Percentiles rank a stretch among this genome's conserved stretches.
phyloP scores from a whole-genome alignment of 2,888 invertebrate species.

The Eupithecia subfuscata region DNA sequence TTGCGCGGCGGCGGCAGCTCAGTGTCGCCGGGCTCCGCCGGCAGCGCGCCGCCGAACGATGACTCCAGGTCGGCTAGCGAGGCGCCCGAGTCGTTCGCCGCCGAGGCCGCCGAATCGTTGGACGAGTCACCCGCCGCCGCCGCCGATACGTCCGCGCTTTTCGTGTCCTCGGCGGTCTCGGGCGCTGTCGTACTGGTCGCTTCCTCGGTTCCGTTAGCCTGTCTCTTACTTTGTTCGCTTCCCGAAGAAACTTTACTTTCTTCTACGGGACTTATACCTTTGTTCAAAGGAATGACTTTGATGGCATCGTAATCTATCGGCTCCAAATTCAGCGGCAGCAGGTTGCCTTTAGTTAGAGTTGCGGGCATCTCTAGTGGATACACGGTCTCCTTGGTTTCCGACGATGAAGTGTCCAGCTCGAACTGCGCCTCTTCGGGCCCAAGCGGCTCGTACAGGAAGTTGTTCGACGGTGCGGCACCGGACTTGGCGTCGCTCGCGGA shows the following conservation, averaged over 20 bases:
- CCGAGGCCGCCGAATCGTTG: conserved; percentile 69
- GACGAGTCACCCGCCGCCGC: neutral
- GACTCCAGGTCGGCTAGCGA: conserved; percentile 88
- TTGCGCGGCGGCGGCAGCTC: conserved; percentile 86
- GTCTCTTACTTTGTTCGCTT: conserved; percentile 70
- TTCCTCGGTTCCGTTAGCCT: conserved; percentile 57
- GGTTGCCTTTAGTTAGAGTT: conserved; percentile 60
- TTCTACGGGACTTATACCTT: conserved; percentile 68
- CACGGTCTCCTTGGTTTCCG: conserved; percentile 64
- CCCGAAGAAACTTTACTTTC: conserved; percentile 54
- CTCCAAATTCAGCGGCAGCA: conserved; percentile 59
- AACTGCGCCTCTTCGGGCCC: conserved; percentile 66
- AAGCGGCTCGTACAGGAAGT: conserved; percentile 72
- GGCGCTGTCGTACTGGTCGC: conserved; percentile 42
- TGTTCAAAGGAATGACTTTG: conserved; percentile 75
- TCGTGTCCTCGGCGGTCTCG: conserved; percentile 52
- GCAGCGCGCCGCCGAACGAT: conserved; percentile 89
- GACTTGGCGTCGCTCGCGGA: conserved; percentile 60
- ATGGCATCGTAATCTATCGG: conserved; percentile 75
- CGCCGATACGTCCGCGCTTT: conserved; percentile 35
- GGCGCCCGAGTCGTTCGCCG: conserved; percentile 79
- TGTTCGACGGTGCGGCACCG: conserved; percentile 49
- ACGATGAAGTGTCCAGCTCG: conserved; percentile 74
- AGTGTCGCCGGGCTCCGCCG: conserved; percentile 83
- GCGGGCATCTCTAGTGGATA: conserved; percentile 72